phyloP scores from a whole-genome alignment of 2,797 vertebrate genomes.

The Bryconaethiops microstoma region DNA sequence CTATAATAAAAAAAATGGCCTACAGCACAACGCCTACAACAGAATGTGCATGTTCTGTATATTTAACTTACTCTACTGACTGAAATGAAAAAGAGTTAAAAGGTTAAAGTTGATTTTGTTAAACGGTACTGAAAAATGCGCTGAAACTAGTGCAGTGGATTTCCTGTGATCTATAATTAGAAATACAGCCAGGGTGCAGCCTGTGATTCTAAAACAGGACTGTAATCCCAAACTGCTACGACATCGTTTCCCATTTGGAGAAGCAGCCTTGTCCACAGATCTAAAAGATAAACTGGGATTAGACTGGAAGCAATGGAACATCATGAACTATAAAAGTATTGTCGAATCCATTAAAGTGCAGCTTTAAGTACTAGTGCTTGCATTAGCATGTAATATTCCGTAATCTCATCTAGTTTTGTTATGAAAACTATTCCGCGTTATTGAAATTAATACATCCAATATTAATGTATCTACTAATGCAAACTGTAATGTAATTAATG shows the following conservation, averaged over 20 bases:
- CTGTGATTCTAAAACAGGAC: slow-evolving; percentile 63
- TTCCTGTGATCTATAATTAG: slow-evolving; percentile 55
- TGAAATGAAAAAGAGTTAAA: neutral
- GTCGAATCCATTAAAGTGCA: neutral
- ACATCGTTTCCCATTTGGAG: slow-evolving; percentile 32
- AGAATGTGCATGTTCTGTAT: neutral
- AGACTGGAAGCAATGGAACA: slow-evolving; percentile 14
- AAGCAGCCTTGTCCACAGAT: slow-evolving; percentile 3
- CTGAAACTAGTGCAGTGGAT: slow-evolving; percentile 38
- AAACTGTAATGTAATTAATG: too few relatives aligned
- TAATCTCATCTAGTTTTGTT: neutral
- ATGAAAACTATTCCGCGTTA: neutral
- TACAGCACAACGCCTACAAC: neutral
- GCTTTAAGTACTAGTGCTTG: neutral
- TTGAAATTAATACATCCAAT: neutral
- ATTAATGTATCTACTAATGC: too few relatives aligned
- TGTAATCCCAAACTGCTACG: slow-evolving; percentile 64
- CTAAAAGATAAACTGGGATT: slow-evolving; percentile 33
- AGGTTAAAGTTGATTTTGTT: neutral
- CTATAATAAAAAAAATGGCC: neutral
- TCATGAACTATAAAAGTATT: slow-evolving; percentile 10
- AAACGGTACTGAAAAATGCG: neutral
- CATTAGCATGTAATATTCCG: neutral
- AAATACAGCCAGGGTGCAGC: slow-evolving; percentile 42
- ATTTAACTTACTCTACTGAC: neutral